Base-by-base conservation (phyloP, 2,113 vertebrate genomes). In the Aegithalos caudatus region DNA sequence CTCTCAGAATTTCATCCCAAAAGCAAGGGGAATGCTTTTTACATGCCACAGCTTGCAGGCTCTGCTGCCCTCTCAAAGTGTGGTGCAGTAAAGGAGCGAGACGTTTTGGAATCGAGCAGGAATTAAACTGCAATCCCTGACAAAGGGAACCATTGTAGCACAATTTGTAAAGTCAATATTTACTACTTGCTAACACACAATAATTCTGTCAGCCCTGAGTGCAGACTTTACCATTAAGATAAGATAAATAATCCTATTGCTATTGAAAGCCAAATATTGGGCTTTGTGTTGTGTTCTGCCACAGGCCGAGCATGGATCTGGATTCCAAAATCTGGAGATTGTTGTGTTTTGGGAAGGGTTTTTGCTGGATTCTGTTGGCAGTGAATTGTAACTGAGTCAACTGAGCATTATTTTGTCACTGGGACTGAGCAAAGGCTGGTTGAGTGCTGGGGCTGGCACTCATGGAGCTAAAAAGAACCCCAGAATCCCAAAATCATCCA, bases 231-330 rank as follows among this genome's bases (percentile, higher is more conserved):
- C 54, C 35, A 4, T 53, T 50, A 45, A 45, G 65, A 2, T 31
- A 38, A 85, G 78, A 79, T 69, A 69, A 94, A 56, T 91, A 73
- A 88, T 18, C 64, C 95, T 69, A 35, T 86, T 97, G 94, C 96
- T 96, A 22, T 73, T 96, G 83, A 81, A 88, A 82, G 27, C 66
- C 74, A 85, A 95, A 85, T 50, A 23, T 7, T 83, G 84, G 50
- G 45, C 38, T 54, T 62, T 3, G 0, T 58, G 5, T 12, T 81
- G 69, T 72, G 51, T 23, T 94, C 66, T 84, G 67, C 48, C 51
- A 27, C 24, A 21, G 56, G 67, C 71, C 4, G 14, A 86, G 80
- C 40, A 0, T 7, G 42, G 42, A 3, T 50, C 74, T 72, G 24
- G 23, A 17, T 61, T 82, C 64, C 87, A 86, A 27, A 79, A 25